Conservation (phyloP, 2,888 invertebrate species). For the Pyrrhopygopsis socrates region DNA sequence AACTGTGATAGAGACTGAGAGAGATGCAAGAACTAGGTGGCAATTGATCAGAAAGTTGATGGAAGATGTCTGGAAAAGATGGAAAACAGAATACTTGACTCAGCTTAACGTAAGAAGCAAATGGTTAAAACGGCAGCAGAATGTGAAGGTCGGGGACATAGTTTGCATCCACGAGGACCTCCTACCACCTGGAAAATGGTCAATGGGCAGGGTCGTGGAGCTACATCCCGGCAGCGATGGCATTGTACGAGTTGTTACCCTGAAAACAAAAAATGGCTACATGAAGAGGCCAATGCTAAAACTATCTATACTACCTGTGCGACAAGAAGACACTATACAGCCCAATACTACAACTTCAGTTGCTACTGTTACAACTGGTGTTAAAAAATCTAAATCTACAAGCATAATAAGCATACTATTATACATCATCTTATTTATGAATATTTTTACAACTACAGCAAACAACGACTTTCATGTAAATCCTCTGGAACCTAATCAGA, state of each 20-base stretch:
- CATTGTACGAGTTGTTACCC: slow-evolving; percentile 44
- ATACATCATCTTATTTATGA: background rate
- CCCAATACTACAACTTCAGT: background rate
- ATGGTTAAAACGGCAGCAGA: slow-evolving; percentile 22
- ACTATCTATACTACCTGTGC: background rate
- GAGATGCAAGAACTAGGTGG: slow-evolving; percentile 57
- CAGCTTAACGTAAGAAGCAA: slow-evolving; percentile 13
- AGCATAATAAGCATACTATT: background rate
- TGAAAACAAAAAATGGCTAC: slow-evolving; percentile 25
- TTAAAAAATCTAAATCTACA: background rate
- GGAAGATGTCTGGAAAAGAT: slow-evolving; percentile 20
- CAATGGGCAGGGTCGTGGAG: slow-evolving; percentile 19
- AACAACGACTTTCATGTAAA: background rate
- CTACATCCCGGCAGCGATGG: background rate
- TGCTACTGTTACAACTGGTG: background rate
- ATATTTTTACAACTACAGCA: background rate
- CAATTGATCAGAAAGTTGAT: slow-evolving; percentile 29
- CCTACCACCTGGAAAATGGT: background rate
- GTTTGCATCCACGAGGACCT: slow-evolving; percentile 1
- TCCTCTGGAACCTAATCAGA: background rate
- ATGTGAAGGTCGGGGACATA: slow-evolving; percentile 46
- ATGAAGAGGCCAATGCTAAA: slow-evolving; percentile 9
- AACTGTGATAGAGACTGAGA: slow-evolving; percentile 45
- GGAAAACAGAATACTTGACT: slow-evolving; percentile 26
- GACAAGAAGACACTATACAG: background rate